phyloP scores from a whole-genome alignment of 2,888 invertebrate species.

The Epirrhoe alternata region DNA sequence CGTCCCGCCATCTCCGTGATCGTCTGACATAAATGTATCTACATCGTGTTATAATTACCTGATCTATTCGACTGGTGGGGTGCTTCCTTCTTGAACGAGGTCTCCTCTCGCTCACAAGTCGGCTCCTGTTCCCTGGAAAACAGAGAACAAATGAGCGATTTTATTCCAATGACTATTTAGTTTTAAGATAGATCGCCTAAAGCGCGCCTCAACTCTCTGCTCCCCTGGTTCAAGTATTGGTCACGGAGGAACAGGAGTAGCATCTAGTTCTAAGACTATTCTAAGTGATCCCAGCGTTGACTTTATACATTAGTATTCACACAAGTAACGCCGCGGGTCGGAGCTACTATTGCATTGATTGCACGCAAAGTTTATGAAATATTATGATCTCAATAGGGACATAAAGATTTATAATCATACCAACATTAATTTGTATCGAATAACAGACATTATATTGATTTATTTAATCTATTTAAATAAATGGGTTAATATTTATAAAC shows the following conservation, averaged over 20 bases:
- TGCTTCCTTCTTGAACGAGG: constrained; percentile 67
- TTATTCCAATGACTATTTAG: too few relatives aligned
- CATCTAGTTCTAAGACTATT: too few relatives aligned
- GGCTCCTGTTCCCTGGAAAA: constrained; percentile 78
- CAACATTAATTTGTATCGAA: background rate
- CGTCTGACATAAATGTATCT: too few relatives aligned
- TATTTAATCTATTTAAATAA: background rate
- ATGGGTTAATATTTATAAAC: background rate
- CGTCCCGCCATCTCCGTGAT: too few relatives aligned
- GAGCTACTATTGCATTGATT: background rate
- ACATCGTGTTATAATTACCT: constrained; percentile 57
- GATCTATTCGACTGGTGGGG: constrained; percentile 71
- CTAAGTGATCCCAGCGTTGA: too few relatives aligned
- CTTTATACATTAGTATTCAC: background rate
- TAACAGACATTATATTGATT: background rate
- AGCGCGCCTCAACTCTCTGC: too few relatives aligned
- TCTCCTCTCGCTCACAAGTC: constrained; percentile 65
- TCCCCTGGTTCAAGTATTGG: too few relatives aligned
- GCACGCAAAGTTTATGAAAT: too few relatives aligned
- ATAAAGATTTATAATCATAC: background rate
- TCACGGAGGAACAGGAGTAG: too few relatives aligned
- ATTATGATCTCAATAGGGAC: background rate
- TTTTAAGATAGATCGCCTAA: too few relatives aligned
- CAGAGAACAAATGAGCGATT: constrained; percentile 14
- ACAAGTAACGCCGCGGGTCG: background rate